Conservation (phyloP, 2,888 invertebrate genomes). For the Acrobeloides nanus region DNA sequence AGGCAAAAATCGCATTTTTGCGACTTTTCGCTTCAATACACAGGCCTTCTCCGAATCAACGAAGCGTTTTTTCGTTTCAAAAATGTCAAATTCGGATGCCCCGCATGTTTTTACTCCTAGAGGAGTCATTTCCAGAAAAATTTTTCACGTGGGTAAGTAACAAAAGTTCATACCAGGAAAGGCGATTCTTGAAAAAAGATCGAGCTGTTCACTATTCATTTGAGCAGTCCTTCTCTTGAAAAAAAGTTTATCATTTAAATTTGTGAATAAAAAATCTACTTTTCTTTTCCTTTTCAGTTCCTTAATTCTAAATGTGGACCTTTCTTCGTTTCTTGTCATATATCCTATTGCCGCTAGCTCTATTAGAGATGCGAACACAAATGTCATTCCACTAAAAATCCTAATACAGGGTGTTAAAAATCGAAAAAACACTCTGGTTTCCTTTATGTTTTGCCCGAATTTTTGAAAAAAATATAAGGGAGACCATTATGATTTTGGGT, state of each 20-base stretch:
- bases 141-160: no score
- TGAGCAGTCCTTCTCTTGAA: slow-evolving; percentile 21
- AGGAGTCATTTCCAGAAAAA: no score
- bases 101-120: no score
- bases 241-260: slow-evolving; percentile 1
- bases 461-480: no score
- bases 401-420: slow-evolving; percentile 39
- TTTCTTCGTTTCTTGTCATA: slow-evolving; percentile 41
- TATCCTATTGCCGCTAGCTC: slow-evolving; percentile 51
- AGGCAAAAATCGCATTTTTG: no score
- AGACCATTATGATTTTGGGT: no score
- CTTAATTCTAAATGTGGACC: slow-evolving; percentile 22
- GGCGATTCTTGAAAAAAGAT: slow-evolving; percentile 33
- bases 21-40: no score
- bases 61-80: no score
- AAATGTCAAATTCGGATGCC: no score
- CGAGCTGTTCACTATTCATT: slow-evolving; percentile 34
- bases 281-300: slow-evolving; percentile 25
- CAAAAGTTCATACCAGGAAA: slow-evolving; percentile 52
- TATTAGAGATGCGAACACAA: slow-evolving; percentile 50
- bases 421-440: no score
- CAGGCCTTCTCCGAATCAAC: no score
- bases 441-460: no score
- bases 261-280: slow-evolving; percentile 10
- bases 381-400: slow-evolving; percentile 50